Conservation (phyloP, 1,140 invertebrate genomes). For the Drosophila ficusphila region DNA sequence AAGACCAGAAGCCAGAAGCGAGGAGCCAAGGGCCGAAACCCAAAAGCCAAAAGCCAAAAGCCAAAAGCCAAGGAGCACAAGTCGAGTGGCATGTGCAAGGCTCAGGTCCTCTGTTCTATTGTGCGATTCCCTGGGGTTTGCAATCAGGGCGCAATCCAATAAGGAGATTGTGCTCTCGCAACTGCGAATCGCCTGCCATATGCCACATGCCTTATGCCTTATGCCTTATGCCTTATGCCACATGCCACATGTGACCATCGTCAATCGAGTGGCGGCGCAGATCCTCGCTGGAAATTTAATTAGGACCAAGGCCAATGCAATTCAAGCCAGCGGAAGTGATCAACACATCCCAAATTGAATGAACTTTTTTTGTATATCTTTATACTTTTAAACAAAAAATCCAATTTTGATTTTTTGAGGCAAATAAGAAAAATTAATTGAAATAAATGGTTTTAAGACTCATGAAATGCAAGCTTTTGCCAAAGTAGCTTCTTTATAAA, state of each 20-base stretch:
- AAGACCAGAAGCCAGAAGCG: slow-evolving; percentile 2
- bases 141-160: slow-evolving; percentile 48
- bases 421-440: too few relatives aligned
- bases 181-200: not conserved
- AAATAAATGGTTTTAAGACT: too few relatives aligned
- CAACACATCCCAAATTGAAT: too few relatives aligned
- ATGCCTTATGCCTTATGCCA: not conserved
- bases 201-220: not conserved
- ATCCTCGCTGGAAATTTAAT: slow-evolving; percentile 16
- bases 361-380: too few relatives aligned
- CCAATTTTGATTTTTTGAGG: too few relatives aligned
- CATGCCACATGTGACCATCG: not conserved
- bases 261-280: not conserved
- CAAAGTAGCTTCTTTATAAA: too few relatives aligned
- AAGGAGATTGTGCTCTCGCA: slow-evolving; percentile 29
- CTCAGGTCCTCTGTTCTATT: slow-evolving; percentile 9
- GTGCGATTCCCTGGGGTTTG: slow-evolving; percentile 32
- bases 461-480: too few relatives aligned
- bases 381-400: too few relatives aligned
- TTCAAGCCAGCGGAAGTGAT: not conserved
- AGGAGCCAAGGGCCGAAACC: slow-evolving; percentile 13
- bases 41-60: not conserved
- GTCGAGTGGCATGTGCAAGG: slow-evolving; percentile 26
- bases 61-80: not conserved
- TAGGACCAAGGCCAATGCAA: slow-evolving; percentile 13